Base-by-base conservation (phyloP, 2,113 vertebrate genomes). In the Neodontobutis hainanensis region DNA sequence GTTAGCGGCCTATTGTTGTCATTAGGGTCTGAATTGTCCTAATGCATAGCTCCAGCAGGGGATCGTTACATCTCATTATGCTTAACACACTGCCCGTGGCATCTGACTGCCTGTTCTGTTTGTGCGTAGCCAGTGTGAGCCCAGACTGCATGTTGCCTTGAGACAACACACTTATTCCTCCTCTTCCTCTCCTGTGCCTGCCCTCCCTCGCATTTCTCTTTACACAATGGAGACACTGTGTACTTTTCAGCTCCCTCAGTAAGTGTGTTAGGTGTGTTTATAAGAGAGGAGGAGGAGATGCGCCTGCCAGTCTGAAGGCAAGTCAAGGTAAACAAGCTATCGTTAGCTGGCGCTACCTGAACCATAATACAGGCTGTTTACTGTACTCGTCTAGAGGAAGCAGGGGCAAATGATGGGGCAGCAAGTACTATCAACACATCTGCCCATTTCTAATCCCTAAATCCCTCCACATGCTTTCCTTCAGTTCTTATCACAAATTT, bases 1-100 rank as follows among this genome's bases (percentile, higher is more conserved):
- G 57, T 87, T 86, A 75, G 61, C 62, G 51, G 63, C 14, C 69
- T 75, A 87, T 89, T 90, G 88, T 91, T 89, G 81, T 85, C 83
- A 77, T 85, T 81, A 90, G 78, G 10, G 47, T 47, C 77, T 85
- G 83, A 90, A 89, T 85, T 71, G 82, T 65, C 56, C 70, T 80
- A 82, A 88, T 85, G 81, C 66, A 38, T 36, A 61, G 62, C 80
- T 80, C 85, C 59, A 67, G 70, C 55, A 76, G 85, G 78, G 78
- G 68, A 70, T 81, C 57, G 78, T 86, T 88, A 75, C 75, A 71
- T 77, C 80, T 86, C 83, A 86, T 89, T 85, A 85, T 78, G 78
- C 70, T 65, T 73, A 70, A 85, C 76, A 77, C 61, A 46, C 64
- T 59, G 47, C 77, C 75, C 8, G 57, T 61, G 73, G 65, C 65